phyloP scores from a whole-genome alignment of 2,797 vertebrate genomes.

The Cyprinella venusta region DNA sequence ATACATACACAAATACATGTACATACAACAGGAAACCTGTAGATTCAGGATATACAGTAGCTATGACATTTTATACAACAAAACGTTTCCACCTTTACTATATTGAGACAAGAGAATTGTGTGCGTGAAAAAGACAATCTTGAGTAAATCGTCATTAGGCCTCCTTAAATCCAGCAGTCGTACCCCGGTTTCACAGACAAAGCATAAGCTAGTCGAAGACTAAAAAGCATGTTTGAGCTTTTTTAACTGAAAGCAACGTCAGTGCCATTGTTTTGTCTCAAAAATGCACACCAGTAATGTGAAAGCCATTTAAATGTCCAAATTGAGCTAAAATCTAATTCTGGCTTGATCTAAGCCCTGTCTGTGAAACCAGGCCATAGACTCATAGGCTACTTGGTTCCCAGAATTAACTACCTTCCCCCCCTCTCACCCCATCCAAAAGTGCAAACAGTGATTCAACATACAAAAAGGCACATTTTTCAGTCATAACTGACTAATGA shows the following conservation, averaged over 20 bases:
- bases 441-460: constrained; percentile 45
- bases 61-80: constrained; percentile 35
- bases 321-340: too few species aligned
- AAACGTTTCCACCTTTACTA: constrained; percentile 29
- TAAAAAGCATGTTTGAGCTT: too few species aligned
- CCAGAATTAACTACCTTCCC: neutral
- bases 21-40: neutral
- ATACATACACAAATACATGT: too few species aligned
- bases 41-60: neutral
- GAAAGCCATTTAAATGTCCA: too few species aligned
- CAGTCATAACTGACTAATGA: constrained; percentile 35
- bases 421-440: constrained; percentile 28
- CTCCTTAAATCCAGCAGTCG: constrained; percentile 4
- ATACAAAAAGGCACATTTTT: constrained; percentile 40
- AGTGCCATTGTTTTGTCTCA: too few species aligned
- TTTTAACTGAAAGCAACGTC: too few species aligned
- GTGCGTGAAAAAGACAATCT: constrained; percentile 30
- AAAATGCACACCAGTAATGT: too few species aligned
- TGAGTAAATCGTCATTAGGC: neutral
- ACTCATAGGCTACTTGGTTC: constrained; percentile 8
- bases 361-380: neutral
- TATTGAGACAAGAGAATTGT: constrained; percentile 28
- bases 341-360: too few species aligned
- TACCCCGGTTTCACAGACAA: too few species aligned
- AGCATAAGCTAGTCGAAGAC: too few species aligned